Evolutionary conservation across 2,888 invertebrate species (phyloP).

Genomic region (Schizaphis graminum): DNA sequence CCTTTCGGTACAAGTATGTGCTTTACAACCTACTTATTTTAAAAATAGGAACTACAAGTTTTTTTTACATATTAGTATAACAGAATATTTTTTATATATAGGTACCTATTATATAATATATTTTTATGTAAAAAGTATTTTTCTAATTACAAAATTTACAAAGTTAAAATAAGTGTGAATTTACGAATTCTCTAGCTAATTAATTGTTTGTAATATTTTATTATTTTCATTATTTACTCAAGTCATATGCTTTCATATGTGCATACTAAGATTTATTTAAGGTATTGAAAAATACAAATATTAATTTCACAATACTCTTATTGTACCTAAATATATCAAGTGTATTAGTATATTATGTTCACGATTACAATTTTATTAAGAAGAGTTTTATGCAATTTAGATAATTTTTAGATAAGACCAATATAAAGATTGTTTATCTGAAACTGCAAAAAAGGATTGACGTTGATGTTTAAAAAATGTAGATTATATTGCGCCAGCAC

Average conservation of each 20-base stretch:
- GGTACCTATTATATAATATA: too few species aligned
- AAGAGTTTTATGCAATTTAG: background rate
- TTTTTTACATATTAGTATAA: background rate
- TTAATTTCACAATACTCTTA: background rate
- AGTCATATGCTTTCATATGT: background rate
- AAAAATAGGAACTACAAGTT: background rate
- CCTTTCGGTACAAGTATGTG: background rate
- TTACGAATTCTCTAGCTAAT: background rate
- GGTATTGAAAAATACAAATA: background rate
- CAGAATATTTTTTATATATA: background rate
- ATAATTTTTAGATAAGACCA: background rate
- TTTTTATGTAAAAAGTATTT: background rate
- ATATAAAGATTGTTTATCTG: background rate
- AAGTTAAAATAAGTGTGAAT: background rate
- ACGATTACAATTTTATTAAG: background rate
- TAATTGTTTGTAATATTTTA: background rate
- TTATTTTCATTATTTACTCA: background rate
- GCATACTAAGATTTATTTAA: background rate
- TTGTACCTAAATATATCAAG: background rate
- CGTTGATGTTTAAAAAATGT: background rate
- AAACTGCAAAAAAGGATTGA: too few species aligned
- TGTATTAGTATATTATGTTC: background rate
- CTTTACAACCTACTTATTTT: background rate
- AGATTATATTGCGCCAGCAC: too few species aligned
- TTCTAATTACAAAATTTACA: background rate